Conservation (phyloP, 2,888 invertebrate genomes). For the Hemicrepidius hirtus region DNA sequence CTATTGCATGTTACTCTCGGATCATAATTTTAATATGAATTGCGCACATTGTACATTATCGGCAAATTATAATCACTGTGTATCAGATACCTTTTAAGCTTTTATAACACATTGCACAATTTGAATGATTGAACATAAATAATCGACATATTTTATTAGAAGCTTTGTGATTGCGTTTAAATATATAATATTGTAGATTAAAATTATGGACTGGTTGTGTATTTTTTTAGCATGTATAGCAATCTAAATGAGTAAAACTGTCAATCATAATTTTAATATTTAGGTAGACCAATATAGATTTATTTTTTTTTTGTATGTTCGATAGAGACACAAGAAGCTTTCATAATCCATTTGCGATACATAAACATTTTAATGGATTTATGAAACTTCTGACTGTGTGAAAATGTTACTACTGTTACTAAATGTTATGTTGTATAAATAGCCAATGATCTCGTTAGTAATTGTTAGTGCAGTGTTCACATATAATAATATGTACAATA, state of each 20-base stretch:
- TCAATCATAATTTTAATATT: constrained; percentile 33
- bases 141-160: constrained; percentile 6
- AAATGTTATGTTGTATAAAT: constrained; percentile 63
- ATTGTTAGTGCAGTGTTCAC: constrained; percentile 51
- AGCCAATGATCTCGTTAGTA: constrained; percentile 67
- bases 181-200: constrained; percentile 8
- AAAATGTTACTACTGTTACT: constrained; percentile 61
- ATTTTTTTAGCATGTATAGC: constrained; percentile 24
- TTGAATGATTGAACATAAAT: constrained; percentile 1
- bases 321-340: constrained; percentile 29
- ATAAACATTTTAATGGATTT: constrained; percentile 19
- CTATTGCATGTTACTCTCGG: constrained; percentile 20
- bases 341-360: constrained; percentile 21
- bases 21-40: constrained; percentile 5
- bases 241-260: constrained; percentile 23
- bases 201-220: constrained; percentile 32
- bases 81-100: constrained; percentile 15
- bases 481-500: constrained; percentile 39
- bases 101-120: constrained; percentile 26
- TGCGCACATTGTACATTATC: constrained; percentile 12
- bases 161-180: constrained; percentile 20
- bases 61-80: constrained; percentile 19
- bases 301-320: constrained; percentile 42
- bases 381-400: constrained; percentile 41
- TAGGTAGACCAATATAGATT: constrained; percentile 38